Base-by-base conservation (phyloP, 1,140 invertebrate genomes). In the Planococcus citri region DNA sequence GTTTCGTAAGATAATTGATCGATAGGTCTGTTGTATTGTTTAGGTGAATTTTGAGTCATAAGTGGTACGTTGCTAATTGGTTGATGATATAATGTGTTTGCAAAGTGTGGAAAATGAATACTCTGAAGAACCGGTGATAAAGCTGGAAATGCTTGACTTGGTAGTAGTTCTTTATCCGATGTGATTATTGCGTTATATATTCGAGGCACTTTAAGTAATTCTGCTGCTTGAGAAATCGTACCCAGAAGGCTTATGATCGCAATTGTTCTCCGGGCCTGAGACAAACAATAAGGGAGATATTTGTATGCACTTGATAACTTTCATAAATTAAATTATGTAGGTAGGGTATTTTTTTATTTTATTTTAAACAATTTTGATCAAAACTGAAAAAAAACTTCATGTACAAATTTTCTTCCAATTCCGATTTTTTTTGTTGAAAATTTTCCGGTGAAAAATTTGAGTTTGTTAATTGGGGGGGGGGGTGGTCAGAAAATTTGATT, bases 161-260 rank as follows among this genome's bases (percentile, higher is more conserved):
- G 87, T 22, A 85, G 82, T 25, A 89, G 76, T 75, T 87, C 87
- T 73, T 88, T 86, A 73, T 88, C 86, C 1, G 86, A 87, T 3
- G 86, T 88, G 73, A 89, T 87, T 21, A 89, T 79, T 0, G 87
- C 87, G 77, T 89, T 89, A 77, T 89, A 89, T 17, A 89, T 84
- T 74, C 86, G 87, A 1, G 88, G 88, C 14, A 82, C 79, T 72
- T 80, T 79, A 0, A 81, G 75, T 21, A 84, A 73, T 60, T 73
- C 71, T 33, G 70, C 80, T 37, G 76, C 79, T 64, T 27, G 8
- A 20, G 60, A 64, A 24, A 64, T 24, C 12, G 22, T 25, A 4
- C 60, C 60, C 1, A 64, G 10, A 10, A 64, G 21, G 25, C 21
- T 20, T 9, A 64, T 27, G 1, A 64, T 6, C 9, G 24, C 10